Evolutionary conservation across 1,140 invertebrate genomes (phyloP), one percentile per base, ranked within the genome.

Genomic region (Zophobas atratus): DNA sequence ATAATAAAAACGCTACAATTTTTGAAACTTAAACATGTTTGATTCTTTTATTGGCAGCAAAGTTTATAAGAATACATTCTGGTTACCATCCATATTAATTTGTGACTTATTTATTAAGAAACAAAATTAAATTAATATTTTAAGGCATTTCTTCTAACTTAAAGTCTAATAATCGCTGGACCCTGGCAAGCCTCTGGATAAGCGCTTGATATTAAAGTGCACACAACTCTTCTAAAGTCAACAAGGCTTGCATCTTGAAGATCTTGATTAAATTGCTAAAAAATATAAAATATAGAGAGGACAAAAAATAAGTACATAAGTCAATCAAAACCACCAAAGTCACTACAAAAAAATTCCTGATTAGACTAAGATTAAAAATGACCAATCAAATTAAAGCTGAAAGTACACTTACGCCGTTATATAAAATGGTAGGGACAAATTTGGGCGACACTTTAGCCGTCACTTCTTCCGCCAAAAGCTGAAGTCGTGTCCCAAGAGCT

Each of bases 371-470:
- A 20, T 20, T 20, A 20, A 20, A 20, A 20, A 20, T 20, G 20
- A 20, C 20, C 20, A 20, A 20, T 20, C 20, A 20, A 20, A 20
- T 20, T 20, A 20, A 20, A 20, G 20, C 20, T 20, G 20, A 20
- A 20, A 20, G 20, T 57, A 38, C 75, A 75, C 76, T 82, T 81
- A 85, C 88, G 48, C 88, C 88, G 78, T 93, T 90, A 46, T 92
- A 88, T 6, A 91, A 82, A 70, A 93, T 86, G n/a, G 92, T 92
- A 0, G 92, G 92, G 0, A 93, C 90, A 80, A 92, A 93, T 63
- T 84, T 80, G 0, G 92, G 86, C 1, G 82, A 82, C 0, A 89
- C 86, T 20, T 85, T 80, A 73, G 73, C 3, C 0, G 91, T 92
- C 80, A 88, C 88, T 71, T 90, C 86, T 2, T 92, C 92, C 43